Percentiles rank a stretch among this genome's conserved stretches.
Conservation (phyloP, 1,140 invertebrate genomes). For the Brachionus rotundiformis region DNA sequence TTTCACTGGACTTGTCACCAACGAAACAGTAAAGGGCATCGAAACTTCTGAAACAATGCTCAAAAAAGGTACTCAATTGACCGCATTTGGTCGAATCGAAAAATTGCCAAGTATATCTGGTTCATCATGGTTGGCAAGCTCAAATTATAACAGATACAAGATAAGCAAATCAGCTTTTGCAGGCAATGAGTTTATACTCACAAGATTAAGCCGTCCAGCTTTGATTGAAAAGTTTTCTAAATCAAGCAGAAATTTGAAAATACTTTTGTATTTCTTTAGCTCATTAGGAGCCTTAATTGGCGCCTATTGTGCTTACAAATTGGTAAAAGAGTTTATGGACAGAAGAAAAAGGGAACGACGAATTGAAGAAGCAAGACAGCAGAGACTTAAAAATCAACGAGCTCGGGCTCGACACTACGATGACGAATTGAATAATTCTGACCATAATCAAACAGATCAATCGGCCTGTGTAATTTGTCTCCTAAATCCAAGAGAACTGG, state of each 20-base stretch:
- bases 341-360: neutral
- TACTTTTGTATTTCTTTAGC: slow-evolving; percentile 7
- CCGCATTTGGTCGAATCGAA: slow-evolving; percentile 45
- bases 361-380: slow-evolving; percentile 25
- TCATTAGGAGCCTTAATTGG: neutral
- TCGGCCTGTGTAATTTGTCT: slow-evolving; percentile 40
- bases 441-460: neutral
- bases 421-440: neutral
- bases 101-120: neutral
- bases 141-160: neutral
- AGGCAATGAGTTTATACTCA: slow-evolving; percentile 25
- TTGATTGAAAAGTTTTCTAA: neutral
- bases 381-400: slow-evolving; percentile 23
- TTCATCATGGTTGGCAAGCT: neutral
- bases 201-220: neutral
- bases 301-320: slow-evolving; percentile 20
- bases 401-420: slow-evolving; percentile 23
- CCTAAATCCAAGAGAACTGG: slow-evolving; percentile 40
- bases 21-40: slow-evolving; percentile 1
- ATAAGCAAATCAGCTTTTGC: neutral
- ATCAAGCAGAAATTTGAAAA: neutral
- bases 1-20: neutral
- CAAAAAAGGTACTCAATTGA: slow-evolving; percentile 2
- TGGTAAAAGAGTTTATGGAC: slow-evolving; percentile 19
- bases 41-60: slow-evolving; percentile 37